A percentile compares a stretch with the other conserved stretches of the same genome.
phyloP scores from a whole-genome alignment of 2,797 vertebrate species.

The Myoxocephalus aenaeus region DNA sequence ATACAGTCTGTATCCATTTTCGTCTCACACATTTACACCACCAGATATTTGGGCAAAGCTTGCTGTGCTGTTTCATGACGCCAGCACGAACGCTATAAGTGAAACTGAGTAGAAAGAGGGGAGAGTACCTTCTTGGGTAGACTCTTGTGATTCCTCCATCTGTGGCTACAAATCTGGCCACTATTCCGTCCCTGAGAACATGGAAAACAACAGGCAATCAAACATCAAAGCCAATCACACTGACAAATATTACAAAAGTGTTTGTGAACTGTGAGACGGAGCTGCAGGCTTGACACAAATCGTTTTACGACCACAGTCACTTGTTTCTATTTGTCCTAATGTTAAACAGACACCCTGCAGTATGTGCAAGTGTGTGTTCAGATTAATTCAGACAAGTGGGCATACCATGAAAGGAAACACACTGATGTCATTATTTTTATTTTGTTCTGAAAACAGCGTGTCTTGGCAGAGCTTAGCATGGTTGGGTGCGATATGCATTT shows the following conservation, averaged over 20 bases:
- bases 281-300: conserved; percentile 44
- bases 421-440: conserved; percentile 62
- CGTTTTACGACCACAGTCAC: conserved; percentile 38
- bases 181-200: conserved; percentile 88
- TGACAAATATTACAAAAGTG: conserved; percentile 18
- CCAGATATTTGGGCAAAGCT: conserved; percentile 31
- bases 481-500: conserved; percentile 57
- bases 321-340: conserved; percentile 59
- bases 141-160: conserved; percentile 98
- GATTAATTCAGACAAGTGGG: conserved; percentile 63
- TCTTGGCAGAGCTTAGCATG: conserved; percentile 46
- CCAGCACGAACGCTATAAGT: conserved; percentile 9
- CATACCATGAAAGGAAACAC: conserved; percentile 57
- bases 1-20: conserved; percentile 64
- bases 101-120: conserved; percentile 31
- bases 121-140: conserved; percentile 92
- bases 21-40: conserved; percentile 61
- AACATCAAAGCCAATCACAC: conserved; percentile 44
- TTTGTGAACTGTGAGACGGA: conserved; percentile 33
- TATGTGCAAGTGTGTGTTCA: conserved; percentile 34
- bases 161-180: conserved; percentile 94
- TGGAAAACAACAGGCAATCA: conserved; percentile 55
- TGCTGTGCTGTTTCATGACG: neutral
- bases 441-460: conserved; percentile 50
- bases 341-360: conserved; percentile 59